Evolutionary conservation across 35 echinoderm and acorn worm species (phyloP), one percentile per base, ranked within the genome.

Genomic region (Lytechinus pictus): DNA sequence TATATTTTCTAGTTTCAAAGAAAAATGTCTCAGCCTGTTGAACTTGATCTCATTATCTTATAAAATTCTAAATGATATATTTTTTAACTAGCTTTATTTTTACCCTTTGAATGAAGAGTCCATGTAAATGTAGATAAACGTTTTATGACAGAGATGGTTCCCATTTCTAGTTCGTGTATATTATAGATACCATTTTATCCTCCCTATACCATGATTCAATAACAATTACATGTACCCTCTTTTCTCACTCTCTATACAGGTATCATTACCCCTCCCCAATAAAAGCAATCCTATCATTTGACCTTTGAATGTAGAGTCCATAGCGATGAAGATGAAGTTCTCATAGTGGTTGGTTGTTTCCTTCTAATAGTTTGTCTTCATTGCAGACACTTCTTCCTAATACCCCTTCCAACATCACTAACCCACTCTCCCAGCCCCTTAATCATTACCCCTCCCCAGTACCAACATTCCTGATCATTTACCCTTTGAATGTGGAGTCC

Each of bases 41-140:
- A 44, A 44, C 33, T 44, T 44, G 2, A 44, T 44, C 33, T 44
- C 33, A 44, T 44, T 44, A 44, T 44, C 2, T 44, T 2, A 44
- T 44, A 44, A 44, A 44, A 44, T 44, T 44, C 33, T 44, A 44
- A 44, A 44, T 44, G 33, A 44, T 44, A 44, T 44, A 44, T 44
- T 44, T 44, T 44, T 44, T 44, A 44, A 44, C 33, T 44, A 44
- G 33, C 33, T 44, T 44, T 44, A 0, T 44, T 44, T 44, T 57
- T 94, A 99, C 98, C 96, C 96, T 86, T 94, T 89, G 93, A 97
- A 99, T 24, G 98, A 98, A 13, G 97, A 95, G 5, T 96, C 91
- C 97, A 99, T 95, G 11, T 95, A 95, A 51, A 99, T 97, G 54
- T 99, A 99, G 94, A 99, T 99, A 96, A 97, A 99, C 58, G 97